Conservation (phyloP, 2,888 invertebrate species). For the Plemyria rubiginata region DNA sequence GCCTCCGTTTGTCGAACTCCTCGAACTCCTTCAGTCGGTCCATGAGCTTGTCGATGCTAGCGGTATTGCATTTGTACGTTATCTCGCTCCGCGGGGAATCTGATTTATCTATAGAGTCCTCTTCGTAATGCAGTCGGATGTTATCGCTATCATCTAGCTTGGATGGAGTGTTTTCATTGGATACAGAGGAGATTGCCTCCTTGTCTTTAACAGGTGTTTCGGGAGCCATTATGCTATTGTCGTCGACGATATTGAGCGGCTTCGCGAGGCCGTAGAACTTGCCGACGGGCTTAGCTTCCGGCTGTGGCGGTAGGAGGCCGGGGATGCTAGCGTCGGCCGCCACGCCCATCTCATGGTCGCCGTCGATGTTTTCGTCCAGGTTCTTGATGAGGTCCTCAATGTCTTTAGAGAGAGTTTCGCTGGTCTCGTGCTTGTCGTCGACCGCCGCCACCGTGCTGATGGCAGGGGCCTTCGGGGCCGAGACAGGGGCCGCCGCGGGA, state of each 20-base stretch:
- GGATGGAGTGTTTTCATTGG: constrained; percentile 69
- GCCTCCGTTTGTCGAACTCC: constrained; percentile 79
- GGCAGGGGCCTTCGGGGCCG: constrained; percentile 45
- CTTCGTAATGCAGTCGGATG: constrained; percentile 76
- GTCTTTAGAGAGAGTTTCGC: constrained; percentile 77
- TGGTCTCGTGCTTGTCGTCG: constrained; percentile 74
- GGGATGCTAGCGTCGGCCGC: constrained; percentile 38
- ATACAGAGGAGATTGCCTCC: constrained; percentile 54
- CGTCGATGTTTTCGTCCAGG: constrained; percentile 74
- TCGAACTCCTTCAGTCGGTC: constrained; percentile 81
- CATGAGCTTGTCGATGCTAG: constrained; percentile 81
- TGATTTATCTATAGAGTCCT: constrained; percentile 70
- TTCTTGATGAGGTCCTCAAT: constrained; percentile 78
- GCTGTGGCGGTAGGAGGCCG: constrained; percentile 51
- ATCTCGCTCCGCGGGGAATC: constrained; percentile 67
- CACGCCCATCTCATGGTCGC: constrained; percentile 61
- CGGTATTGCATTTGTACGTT: constrained; percentile 68
- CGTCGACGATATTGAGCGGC: constrained; percentile 65
- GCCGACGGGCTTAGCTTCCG: constrained; percentile 65
- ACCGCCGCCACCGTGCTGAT: constrained; percentile 46
- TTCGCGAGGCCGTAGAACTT: constrained; percentile 74
- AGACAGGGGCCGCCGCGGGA: constrained; percentile 49
- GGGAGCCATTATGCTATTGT: constrained; percentile 58
- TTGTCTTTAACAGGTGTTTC: constrained; percentile 75
- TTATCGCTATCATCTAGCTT: constrained; percentile 78